phyloP scores from a whole-genome alignment of 2,888 invertebrate species.

The Platyscelio sp. region DNA sequence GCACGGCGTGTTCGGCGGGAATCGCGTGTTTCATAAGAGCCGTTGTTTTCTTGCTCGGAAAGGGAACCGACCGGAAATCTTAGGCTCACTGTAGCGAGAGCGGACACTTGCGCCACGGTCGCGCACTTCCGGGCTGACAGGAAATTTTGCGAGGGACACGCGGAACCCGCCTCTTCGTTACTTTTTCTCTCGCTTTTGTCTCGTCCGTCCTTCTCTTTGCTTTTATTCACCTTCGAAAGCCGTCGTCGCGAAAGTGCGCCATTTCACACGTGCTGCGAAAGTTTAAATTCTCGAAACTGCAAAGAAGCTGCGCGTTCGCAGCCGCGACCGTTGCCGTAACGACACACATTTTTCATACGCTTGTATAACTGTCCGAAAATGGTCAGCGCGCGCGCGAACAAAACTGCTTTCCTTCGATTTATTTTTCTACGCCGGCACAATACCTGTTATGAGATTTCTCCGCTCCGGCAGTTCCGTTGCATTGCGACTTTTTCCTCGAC shows the following conservation, averaged over 20 bases:
- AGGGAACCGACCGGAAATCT: slow-evolving; percentile 63
- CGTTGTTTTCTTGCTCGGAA: slow-evolving; percentile 25
- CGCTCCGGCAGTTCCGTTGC: not conserved
- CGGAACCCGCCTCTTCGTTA: slow-evolving; percentile 23
- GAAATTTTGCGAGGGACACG: slow-evolving; percentile 51
- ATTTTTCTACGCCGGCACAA: slow-evolving; percentile 34
- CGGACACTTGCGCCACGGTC: slow-evolving; percentile 50
- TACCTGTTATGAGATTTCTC: slow-evolving; percentile 44
- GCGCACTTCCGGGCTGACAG: slow-evolving; percentile 65
- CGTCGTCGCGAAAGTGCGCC: slow-evolving; percentile 58
- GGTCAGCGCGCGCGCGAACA: slow-evolving; percentile 32
- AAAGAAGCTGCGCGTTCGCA: slow-evolving; percentile 12
- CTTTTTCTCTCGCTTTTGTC: not conserved
- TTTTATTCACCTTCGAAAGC: slow-evolving; percentile 48
- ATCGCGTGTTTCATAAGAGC: slow-evolving; percentile 12
- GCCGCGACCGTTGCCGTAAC: slow-evolving; percentile 34
- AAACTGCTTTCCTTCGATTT: slow-evolving; percentile 41
- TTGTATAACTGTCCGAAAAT: slow-evolving; percentile 51
- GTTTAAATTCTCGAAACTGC: slow-evolving; percentile 50
- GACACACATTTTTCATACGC: slow-evolving; percentile 51
- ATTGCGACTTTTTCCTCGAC: not conserved
- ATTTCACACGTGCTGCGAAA: slow-evolving; percentile 65
- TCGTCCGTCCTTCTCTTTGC: slow-evolving; percentile 9
- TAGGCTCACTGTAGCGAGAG: slow-evolving; percentile 38
- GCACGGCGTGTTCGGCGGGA: not conserved